Evolutionary conservation across 2,888 invertebrate genomes (phyloP), one percentile per base, ranked within the genome.

Genomic region (Molorchus minor): DNA sequence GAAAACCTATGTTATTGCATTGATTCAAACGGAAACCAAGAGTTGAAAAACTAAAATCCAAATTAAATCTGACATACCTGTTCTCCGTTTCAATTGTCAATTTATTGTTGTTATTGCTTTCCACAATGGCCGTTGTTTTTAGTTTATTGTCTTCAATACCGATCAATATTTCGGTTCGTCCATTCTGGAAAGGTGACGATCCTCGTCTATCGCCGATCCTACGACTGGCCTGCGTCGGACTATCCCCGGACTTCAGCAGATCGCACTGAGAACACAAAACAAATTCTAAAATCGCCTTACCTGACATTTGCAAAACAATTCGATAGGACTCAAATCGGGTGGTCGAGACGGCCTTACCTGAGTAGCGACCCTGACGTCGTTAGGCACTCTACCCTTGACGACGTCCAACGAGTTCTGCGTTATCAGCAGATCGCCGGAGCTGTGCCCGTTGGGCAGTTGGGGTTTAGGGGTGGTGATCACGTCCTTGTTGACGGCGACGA

Each of bases 141-240:
- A 86, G 82, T 78, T 86, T 84, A 75, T 84, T 86, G 73, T 87
- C 87, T 70, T 81, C 81, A 65, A 88, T 86, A 7, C 89, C 89
- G 72, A 91, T 85, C 77, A 91, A 83, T 74, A 90, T 86, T 81
- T 91, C 91, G 73, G 89, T 89, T 68, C 89, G 83, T 47, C 91
- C 91, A 87, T 91, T 91, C 68, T 84, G 83, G 78, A 85, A 86
- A 38, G 86, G 86, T 70, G 85, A 85, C 65, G 85, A 84, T 25
- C 84, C 81, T 64, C 84, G 79, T 71, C 77, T 79, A 74, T 74
- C 82, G 74, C 76, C 81, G 62, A 77, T 78, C 64, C 80, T 81
- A 61, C 82, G 81, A 65, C 82, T 82, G 73, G 83, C 84, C 75
- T 70, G 73, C 43, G 67, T 58, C 4, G 70, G 70, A 58, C 68